phyloP scores from a whole-genome alignment of 2,113 vertebrate species.

The Anguilla rostrata region DNA sequence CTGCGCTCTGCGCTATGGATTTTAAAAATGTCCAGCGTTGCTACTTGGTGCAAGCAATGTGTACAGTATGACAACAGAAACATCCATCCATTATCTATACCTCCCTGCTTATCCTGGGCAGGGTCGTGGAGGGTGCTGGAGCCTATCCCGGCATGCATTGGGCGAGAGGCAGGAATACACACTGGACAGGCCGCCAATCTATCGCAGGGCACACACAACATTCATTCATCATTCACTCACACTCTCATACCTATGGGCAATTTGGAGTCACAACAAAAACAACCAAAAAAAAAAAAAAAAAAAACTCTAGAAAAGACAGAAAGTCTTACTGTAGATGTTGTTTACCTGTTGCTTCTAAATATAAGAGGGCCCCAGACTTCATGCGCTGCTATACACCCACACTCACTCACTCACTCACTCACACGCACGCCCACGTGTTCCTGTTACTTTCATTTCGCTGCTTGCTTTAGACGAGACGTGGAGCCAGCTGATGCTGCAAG shows the following conservation, averaged over 20 bases:
- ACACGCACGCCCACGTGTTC: slow-evolving; percentile 58
- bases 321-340: slow-evolving; percentile 41
- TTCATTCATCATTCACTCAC: too few species aligned
- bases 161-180: too few species aligned
- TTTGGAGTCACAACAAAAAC: background rate
- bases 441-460: slow-evolving; percentile 50
- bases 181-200: too few species aligned
- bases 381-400: slow-evolving; percentile 36
- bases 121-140: too few species aligned
- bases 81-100: background rate
- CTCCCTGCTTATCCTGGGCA: too few species aligned
- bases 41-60: background rate
- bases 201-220: too few species aligned
- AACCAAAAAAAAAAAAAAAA: background rate
- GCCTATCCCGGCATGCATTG: too few species aligned
- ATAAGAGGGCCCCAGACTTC: slow-evolving; percentile 43
- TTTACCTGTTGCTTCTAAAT: slow-evolving; percentile 17
- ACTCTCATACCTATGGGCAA: too few species aligned
- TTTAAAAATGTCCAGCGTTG: background rate
- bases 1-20: background rate
- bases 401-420: slow-evolving; percentile 4
- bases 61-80: background rate
- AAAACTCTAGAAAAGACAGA: background rate
- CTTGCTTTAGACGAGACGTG: slow-evolving; percentile 45
- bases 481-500: slow-evolving; percentile 57